phyloP scores from a whole-genome alignment of 2,797 vertebrate genomes.

The Potorous gilbertii region DNA sequence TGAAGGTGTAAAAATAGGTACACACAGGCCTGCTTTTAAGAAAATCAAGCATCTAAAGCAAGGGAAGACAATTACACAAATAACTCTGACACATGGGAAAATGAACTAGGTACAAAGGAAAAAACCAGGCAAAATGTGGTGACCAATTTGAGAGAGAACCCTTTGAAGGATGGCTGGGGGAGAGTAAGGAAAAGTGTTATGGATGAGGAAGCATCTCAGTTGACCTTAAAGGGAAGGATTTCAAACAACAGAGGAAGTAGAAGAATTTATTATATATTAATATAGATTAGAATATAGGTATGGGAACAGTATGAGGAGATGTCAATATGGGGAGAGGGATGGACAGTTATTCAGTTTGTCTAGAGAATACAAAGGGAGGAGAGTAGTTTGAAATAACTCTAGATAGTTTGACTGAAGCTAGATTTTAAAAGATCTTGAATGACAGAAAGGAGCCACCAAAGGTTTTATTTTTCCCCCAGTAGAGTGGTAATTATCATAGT shows the following conservation, averaged over 20 bases:
- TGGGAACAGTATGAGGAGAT: background rate
- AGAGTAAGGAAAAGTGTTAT: background rate
- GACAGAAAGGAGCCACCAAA: background rate
- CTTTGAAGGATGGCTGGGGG: background rate
- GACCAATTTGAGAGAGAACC: background rate
- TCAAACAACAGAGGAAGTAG: background rate
- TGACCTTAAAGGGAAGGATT: background rate
- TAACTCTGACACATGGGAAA: background rate
- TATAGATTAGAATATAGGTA: too few species aligned
- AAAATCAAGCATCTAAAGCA: background rate
- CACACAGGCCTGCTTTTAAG: background rate
- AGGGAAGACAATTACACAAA: background rate
- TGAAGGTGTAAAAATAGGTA: background rate
- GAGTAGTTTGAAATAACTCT: background rate
- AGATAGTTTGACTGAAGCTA: background rate
- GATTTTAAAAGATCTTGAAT: background rate
- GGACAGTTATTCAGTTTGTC: background rate
- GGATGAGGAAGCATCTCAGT: background rate
- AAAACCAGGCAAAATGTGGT: background rate
- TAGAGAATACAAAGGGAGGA: background rate
- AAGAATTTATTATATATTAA: background rate
- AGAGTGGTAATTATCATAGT: background rate
- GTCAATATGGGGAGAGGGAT: background rate
- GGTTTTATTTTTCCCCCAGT: background rate
- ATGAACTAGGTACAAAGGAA: background rate